Evolutionary conservation across 2,113 vertebrate species (phyloP).

Genomic region (Podarcis muralis): DNA sequence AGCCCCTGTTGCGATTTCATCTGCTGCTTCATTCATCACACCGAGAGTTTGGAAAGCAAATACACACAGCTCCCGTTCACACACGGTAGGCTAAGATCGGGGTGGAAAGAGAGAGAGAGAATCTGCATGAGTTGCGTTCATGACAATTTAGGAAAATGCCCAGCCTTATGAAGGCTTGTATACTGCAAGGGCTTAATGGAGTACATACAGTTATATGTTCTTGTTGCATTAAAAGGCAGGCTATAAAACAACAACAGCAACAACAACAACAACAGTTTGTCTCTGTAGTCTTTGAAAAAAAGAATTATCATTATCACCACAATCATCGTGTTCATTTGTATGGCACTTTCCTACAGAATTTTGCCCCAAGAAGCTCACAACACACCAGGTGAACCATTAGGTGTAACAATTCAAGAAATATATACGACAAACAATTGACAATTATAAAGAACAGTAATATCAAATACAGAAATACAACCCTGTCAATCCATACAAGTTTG

Average conservation of each 20-base stretch:
- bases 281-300: background rate
- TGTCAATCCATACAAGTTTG: no score
- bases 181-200: background rate
- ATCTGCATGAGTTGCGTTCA: background rate
- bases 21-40: constrained; percentile 92
- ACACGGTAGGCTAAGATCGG: constrained; percentile 85
- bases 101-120: background rate
- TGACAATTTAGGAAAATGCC: background rate
- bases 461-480: no score
- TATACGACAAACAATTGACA: no score
- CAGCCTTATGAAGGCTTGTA: background rate
- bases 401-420: no score
- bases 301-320: no score
- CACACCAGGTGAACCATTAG: no score
- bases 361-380: no score
- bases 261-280: background rate
- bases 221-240: background rate
- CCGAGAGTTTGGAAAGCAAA: constrained; percentile 93
- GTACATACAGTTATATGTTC: no score
- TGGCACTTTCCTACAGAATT: no score
- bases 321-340: no score
- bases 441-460: no score
- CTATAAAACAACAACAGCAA: background rate
- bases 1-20: constrained; percentile 93
- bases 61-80: constrained; percentile 90